Base-by-base conservation (phyloP, 2,888 invertebrate genomes). In the Lottia gigantea region DNA sequence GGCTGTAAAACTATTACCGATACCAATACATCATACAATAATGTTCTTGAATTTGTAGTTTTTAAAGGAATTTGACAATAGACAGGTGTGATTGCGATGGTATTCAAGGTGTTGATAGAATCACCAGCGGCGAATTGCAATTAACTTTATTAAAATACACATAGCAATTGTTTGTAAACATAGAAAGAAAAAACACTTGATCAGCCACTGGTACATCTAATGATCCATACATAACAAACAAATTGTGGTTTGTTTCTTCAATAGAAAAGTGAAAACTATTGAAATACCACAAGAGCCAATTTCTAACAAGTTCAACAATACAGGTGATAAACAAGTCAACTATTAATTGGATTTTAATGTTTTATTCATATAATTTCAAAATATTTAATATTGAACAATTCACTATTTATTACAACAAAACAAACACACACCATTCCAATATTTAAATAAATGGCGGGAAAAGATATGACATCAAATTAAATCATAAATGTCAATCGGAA, bases 111-210 rank as follows among this genome's bases (percentile, higher is more conserved):
- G 11, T 11, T 40, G 40, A 40, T 40, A 40, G 40, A 55, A 23
- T 55, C 55, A 55, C 55, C 55, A 55, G 55, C 55, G 55, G 55
- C 55, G 55, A 55, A 55, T 55, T 55, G 23, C 55, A 55, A 55
- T 55, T 55, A 55, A 55, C 55, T 55, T 55, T 55, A 55, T 55
- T 55, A 55, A 55, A 40, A 40, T 40, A 40, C 55, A 19, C n/a
- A 55, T 12, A 55, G 23, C 19, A 55, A 23, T 55, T 55, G 55
- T 55, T 55, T 55, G 55, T 55, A 23, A 3, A 55, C 55, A 55
- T 55, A 23, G 55, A 40, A 8, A 40, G 40, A 55, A 55, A 23
- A 55, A 23, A 19, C 23, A 23, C 55, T 55, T 55, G 55, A 23
- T 23, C 55, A 55, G 23, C 55, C 55, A 55, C 55, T 55, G 55